Conservation (phyloP, 2,888 invertebrate genomes). For the Eupelmus urozonus region DNA sequence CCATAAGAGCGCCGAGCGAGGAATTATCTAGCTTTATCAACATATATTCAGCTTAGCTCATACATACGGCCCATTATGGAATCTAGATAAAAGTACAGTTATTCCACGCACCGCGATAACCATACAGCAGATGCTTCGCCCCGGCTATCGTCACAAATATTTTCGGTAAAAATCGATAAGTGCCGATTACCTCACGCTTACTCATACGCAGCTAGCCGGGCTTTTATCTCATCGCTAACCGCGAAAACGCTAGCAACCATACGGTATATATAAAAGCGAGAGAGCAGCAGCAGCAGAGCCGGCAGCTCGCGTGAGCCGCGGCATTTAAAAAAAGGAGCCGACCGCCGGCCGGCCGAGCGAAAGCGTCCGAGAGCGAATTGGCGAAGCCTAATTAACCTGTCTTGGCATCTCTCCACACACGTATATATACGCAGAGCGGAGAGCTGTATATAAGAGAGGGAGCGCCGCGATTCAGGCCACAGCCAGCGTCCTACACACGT, state of each 20-base stretch:
- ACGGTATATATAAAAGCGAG: too few relatives aligned
- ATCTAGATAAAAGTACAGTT: not conserved
- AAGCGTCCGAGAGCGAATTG: constrained; percentile 35
- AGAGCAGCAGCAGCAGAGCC: not conserved
- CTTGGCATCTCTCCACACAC: constrained; percentile 42
- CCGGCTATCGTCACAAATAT: too few relatives aligned
- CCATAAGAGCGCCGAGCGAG: too few relatives aligned
- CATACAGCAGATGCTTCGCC: too few relatives aligned
- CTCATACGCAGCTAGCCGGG: too few relatives aligned
- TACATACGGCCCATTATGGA: not conserved
- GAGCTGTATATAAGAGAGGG: too few relatives aligned
- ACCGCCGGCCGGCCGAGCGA: constrained; percentile 1
- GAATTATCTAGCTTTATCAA: not conserved
- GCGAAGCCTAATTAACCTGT: constrained; percentile 56
- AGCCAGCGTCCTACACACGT: not conserved
- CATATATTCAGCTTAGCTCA: not conserved
- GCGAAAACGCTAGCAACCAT: too few relatives aligned
- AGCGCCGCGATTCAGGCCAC: constrained; percentile 55
- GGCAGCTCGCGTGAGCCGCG: constrained; percentile 1
- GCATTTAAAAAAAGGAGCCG: constrained; percentile 34
- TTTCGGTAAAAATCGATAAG: too few relatives aligned
- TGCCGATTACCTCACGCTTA: too few relatives aligned
- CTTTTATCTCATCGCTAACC: too few relatives aligned
- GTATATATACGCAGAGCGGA: too few relatives aligned
- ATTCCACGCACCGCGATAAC: too few relatives aligned